phyloP scores from a whole-genome alignment of 2,888 invertebrate species.

The Drosophila diplacantha region DNA sequence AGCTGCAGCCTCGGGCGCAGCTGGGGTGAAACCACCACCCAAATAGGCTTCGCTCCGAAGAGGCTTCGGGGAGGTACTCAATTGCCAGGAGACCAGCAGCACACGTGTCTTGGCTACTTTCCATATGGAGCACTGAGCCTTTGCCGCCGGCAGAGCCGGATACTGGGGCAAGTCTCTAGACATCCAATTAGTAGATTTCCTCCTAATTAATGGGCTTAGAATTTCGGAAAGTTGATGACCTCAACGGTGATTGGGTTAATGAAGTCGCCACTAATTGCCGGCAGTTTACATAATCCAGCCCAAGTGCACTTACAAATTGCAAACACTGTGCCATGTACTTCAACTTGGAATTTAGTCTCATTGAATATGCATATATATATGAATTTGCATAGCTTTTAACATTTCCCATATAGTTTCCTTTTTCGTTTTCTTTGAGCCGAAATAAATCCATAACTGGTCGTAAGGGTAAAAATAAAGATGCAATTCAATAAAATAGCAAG shows the following conservation, averaged over 20 bases:
- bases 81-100: conserved; percentile 36
- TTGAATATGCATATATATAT: too few relatives aligned
- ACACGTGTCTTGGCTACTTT: conserved; percentile 36
- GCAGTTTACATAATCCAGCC: conserved; percentile 16
- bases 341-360: background rate
- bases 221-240: conserved; percentile 27
- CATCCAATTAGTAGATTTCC: conserved; percentile 39
- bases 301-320: conserved; percentile 18
- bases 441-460: background rate
- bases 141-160: conserved; percentile 3
- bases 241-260: conserved; percentile 53
- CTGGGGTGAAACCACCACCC: background rate
- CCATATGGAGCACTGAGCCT: conserved; percentile 17
- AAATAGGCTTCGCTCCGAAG: conserved; percentile 7
- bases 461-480: background rate
- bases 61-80: conserved; percentile 10
- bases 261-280: conserved; percentile 26
- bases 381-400: background rate
- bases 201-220: conserved; percentile 35
- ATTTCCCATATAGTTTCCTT: background rate
- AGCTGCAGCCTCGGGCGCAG: conserved; percentile 9
- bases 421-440: too few relatives aligned
- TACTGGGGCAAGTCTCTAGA: conserved; percentile 10
- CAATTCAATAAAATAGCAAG: background rate
- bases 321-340: background rate